Conservation (phyloP, 2,113 vertebrate species). For the Protobothrops mucrosquamatus region DNA sequence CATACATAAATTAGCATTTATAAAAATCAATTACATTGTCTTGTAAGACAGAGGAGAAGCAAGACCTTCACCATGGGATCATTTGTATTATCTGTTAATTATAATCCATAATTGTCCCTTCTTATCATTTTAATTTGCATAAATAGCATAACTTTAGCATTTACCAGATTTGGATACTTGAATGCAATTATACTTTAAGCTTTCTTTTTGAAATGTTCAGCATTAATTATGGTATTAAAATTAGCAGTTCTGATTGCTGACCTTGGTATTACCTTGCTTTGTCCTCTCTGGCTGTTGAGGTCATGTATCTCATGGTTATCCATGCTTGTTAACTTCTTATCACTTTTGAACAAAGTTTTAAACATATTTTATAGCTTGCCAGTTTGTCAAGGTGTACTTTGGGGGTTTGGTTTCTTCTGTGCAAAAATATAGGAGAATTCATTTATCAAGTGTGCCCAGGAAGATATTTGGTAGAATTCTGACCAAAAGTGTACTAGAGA, state of each 20-base stretch:
- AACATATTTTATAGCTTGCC: conserved; percentile 66
- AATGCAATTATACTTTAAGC: conserved; percentile 75
- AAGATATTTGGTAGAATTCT: not conserved
- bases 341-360: conserved; percentile 62
- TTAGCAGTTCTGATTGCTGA: conserved; percentile 76
- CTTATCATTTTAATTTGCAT: conserved; percentile 82
- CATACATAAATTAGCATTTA: conserved; percentile 81
- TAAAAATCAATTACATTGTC: conserved; percentile 80
- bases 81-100: conserved; percentile 84
- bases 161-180: conserved; percentile 74
- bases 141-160: conserved; percentile 76
- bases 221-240: conserved; percentile 77
- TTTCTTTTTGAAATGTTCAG: conserved; percentile 74
- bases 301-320: conserved; percentile 70
- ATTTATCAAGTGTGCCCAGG: not conserved
- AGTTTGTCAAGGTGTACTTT: conserved; percentile 53
- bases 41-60: conserved; percentile 74
- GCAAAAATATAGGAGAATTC: not conserved
- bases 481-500: not conserved
- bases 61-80: conserved; percentile 77
- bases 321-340: conserved; percentile 64
- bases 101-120: conserved; percentile 79
- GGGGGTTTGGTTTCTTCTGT: conserved; percentile 15
- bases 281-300: conserved; percentile 66
- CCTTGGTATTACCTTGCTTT: conserved; percentile 76